These are phyloP conservation scores for Macroglossus sobrinus DNA, from an alignment of 2,113 vertebrate species.

Conservation along the genomic window DNA sequence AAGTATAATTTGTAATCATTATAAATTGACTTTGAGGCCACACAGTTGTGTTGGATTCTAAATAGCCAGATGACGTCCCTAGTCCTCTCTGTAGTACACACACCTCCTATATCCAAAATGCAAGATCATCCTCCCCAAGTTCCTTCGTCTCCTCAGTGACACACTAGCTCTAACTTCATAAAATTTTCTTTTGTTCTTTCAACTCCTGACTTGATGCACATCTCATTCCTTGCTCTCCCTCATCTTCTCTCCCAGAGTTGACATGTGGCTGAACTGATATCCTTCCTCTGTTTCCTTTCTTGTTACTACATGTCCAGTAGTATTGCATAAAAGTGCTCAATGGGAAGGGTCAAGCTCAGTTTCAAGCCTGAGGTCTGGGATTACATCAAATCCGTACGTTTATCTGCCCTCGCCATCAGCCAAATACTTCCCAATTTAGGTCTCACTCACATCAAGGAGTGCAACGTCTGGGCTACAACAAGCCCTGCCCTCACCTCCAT, in stretches of 20 bases:
- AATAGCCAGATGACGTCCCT: not conserved
- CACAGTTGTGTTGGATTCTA: not conserved
- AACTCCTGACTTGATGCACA: slow-evolving; percentile 32
- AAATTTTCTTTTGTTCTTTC: slow-evolving; percentile 56
- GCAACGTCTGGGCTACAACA: not conserved
- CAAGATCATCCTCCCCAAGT: not conserved
- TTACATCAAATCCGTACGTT: slow-evolving; percentile 85
- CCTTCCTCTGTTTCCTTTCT: slow-evolving; percentile 83
- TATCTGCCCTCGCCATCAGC: slow-evolving; percentile 74
- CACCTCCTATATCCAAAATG: not conserved
- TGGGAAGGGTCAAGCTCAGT: slow-evolving; percentile 84
- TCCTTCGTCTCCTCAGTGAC: not conserved
- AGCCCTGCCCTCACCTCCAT: slow-evolving; percentile 20
- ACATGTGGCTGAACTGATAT: slow-evolving; percentile 79
- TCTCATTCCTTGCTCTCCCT: slow-evolving; percentile 73
- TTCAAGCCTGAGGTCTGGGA: slow-evolving; percentile 85
- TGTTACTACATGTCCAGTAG: slow-evolving; percentile 82
- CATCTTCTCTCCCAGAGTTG: slow-evolving; percentile 65
- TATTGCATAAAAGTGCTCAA: slow-evolving; percentile 80
- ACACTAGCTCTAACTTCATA: not conserved
- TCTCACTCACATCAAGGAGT: slow-evolving; percentile 53
- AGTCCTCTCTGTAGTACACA: not conserved
- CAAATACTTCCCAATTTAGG: slow-evolving; percentile 80
- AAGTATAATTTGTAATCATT: not conserved
- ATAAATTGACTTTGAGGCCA: not conserved